Conservation (phyloP, 2,888 invertebrate species). For the Mesoligia furuncula region DNA sequence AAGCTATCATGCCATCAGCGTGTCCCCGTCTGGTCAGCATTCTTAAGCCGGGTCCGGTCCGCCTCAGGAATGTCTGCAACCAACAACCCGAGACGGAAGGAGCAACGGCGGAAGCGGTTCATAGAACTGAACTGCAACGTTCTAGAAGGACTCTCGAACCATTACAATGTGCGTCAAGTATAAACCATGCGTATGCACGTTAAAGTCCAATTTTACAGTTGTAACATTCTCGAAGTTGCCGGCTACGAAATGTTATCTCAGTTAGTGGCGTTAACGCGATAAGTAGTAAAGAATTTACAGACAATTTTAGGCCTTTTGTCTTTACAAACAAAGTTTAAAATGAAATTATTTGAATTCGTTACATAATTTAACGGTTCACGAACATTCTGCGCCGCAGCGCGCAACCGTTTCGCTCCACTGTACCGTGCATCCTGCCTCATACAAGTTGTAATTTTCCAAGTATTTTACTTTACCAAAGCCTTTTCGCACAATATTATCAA, state of each 20-base stretch:
- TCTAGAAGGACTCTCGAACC: conserved; percentile 70
- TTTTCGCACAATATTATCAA: conserved; percentile 61
- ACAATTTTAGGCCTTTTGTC: conserved; percentile 49
- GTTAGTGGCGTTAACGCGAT: conserved; percentile 56
- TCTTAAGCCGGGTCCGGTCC: conserved; percentile 84
- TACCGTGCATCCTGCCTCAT: conserved; percentile 87
- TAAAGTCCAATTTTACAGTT: conserved; percentile 57
- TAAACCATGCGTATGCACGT: conserved; percentile 55
- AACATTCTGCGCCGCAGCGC: conserved; percentile 83
- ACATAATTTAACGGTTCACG: conserved; percentile 67
- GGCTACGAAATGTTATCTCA: conserved; percentile 73
- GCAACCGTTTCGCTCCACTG: conserved; percentile 88
- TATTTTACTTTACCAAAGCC: conserved; percentile 73
- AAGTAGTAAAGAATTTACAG: conserved; percentile 51
- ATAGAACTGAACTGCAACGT: conserved; percentile 76
- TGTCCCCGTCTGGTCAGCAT: conserved; percentile 84
- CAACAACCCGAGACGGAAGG: conserved; percentile 90
- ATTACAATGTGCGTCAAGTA: conserved; percentile 44
- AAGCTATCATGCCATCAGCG: conserved; percentile 85
- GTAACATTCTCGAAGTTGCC: conserved; percentile 65
- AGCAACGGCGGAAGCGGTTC: conserved; percentile 89
- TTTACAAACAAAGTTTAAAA: conserved; percentile 54
- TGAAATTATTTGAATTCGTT: conserved; percentile 42
- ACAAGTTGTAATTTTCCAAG: conserved; percentile 83
- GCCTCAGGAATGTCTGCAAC: conserved; percentile 86